These are phyloP conservation scores for Calliopsis andreniformis DNA, from an alignment of 1,140 invertebrate genomes.

Conservation along the genomic window DNA sequence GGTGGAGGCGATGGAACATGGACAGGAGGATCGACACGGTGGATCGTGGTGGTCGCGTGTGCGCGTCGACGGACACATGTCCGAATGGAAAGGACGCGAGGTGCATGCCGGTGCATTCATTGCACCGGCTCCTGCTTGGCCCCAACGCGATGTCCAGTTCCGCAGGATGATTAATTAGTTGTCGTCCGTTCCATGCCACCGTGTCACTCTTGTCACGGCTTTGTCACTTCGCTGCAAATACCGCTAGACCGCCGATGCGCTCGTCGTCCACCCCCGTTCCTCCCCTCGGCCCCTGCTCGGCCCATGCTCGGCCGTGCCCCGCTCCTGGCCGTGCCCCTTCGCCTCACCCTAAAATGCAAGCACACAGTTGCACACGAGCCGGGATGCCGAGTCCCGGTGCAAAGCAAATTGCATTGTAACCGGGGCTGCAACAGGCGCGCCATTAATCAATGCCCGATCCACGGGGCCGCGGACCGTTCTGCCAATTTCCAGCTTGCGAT, in stretches of 20 bases:
- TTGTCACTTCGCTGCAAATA: slow-evolving; percentile 80
- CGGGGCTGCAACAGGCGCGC: slow-evolving; percentile 80
- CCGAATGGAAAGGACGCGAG: slow-evolving; percentile 67
- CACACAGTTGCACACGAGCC: slow-evolving; percentile 24
- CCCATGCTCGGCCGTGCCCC: neutral
- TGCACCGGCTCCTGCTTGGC: slow-evolving; percentile 46
- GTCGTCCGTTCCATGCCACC: slow-evolving; percentile 80
- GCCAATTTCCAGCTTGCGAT: slow-evolving; percentile 75
- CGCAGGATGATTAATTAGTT: slow-evolving; percentile 81
- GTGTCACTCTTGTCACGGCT: slow-evolving; percentile 81
- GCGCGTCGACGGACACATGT: slow-evolving; percentile 36
- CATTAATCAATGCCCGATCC: slow-evolving; percentile 81
- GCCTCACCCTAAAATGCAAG: slow-evolving; percentile 22
- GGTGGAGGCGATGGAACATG: slow-evolving; percentile 16
- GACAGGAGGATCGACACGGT: slow-evolving; percentile 23
- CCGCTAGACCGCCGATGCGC: slow-evolving; percentile 37
- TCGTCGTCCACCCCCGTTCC: slow-evolving; percentile 26
- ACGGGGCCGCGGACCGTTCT: slow-evolving; percentile 72
- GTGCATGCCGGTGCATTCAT: slow-evolving; percentile 76
- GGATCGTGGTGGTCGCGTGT: slow-evolving; percentile 26
- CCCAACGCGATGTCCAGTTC: slow-evolving; percentile 63
- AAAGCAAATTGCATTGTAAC: slow-evolving; percentile 82
- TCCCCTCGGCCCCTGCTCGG: neutral
- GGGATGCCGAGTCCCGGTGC: slow-evolving; percentile 41
- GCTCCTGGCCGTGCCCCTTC: neutral